Conservation (phyloP, 2,797 vertebrate species). For the Delichon dasypus region DNA sequence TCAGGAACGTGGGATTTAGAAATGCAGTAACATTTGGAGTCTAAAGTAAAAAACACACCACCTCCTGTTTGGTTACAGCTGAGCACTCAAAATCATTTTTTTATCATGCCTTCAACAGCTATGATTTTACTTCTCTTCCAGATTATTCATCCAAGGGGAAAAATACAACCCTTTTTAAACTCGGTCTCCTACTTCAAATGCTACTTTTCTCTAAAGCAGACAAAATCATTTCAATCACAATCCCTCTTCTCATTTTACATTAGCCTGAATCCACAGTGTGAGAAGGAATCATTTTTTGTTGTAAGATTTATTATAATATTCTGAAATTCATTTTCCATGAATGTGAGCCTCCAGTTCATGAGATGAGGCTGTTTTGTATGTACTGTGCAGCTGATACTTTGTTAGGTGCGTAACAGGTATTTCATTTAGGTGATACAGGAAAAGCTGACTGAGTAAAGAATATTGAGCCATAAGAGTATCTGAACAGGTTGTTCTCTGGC, state of each 20-base stretch:
- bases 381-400: neutral
- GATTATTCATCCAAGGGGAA: neutral
- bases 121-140: neutral
- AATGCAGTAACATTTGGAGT: slow-evolving; percentile 24
- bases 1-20: neutral
- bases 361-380: neutral
- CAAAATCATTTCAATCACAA: neutral
- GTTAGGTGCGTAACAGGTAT: neutral
- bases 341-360: neutral
- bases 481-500: neutral
- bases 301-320: neutral
- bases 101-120: neutral
- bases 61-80: neutral
- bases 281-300: neutral
- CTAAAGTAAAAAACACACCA: neutral
- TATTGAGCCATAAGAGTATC: neutral
- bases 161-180: neutral
- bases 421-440: neutral
- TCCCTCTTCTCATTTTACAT: neutral
- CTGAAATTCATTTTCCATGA: neutral
- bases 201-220: neutral
- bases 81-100: neutral
- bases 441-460: neutral
- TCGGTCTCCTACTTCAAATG: neutral
- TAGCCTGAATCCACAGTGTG: neutral